phyloP scores from a whole-genome alignment of 1,140 invertebrate species.

The Drosophila rufa region DNA sequence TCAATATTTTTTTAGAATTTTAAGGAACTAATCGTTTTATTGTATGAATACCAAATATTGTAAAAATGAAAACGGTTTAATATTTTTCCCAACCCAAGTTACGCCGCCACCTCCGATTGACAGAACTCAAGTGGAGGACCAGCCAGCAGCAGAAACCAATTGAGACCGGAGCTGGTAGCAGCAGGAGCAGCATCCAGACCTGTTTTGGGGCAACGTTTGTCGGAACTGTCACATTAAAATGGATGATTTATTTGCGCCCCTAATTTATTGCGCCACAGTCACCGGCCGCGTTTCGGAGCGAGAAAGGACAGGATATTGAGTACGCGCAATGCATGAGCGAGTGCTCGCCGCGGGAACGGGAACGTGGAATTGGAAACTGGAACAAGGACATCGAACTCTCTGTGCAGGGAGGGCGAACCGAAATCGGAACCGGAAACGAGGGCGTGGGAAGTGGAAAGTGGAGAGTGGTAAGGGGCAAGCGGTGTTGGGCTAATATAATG shows the following conservation, averaged over 20 bases:
- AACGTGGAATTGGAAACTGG: constrained; percentile 22
- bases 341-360: constrained; percentile 27
- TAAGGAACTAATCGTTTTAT: no score
- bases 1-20: no score
- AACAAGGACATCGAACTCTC: constrained; percentile 38
- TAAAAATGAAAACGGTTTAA: neutral
- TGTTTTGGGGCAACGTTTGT: constrained; percentile 60
- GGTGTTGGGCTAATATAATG: constrained; percentile 68
- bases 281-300: constrained; percentile 36
- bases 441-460: constrained; percentile 4
- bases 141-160: constrained; percentile 10
- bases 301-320: constrained; percentile 68
- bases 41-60: neutral
- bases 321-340: constrained; percentile 78
- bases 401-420: no score
- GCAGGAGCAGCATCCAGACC: neutral
- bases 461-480: constrained; percentile 22
- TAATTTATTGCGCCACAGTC: constrained; percentile 78
- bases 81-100: neutral
- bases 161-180: constrained; percentile 9
- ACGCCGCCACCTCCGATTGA: constrained; percentile 20
- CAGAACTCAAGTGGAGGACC: constrained; percentile 33
- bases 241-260: constrained; percentile 81
- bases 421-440: constrained; percentile 7
- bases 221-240: constrained; percentile 84